phyloP scores from a whole-genome alignment of 92 coral and sea anemone species.

The Zoanthus gigantus region DNA sequence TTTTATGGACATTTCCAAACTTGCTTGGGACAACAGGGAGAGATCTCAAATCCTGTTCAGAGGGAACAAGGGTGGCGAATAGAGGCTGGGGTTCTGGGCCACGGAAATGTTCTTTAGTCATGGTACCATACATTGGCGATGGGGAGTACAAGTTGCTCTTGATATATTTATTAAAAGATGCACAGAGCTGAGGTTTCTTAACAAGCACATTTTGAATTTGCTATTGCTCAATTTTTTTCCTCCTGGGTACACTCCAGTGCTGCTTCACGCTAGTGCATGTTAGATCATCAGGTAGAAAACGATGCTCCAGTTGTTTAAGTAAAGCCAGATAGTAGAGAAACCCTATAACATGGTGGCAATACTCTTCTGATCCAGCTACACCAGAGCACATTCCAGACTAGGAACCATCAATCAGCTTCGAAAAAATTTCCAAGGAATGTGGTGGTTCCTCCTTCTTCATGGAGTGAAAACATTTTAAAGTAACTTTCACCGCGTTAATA shows the following conservation, averaged over 20 bases:
- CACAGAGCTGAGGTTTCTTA: conserved; percentile 60
- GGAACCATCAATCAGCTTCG: not conserved
- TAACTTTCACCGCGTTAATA: conserved; percentile 9
- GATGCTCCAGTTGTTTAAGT: conserved; percentile 62
- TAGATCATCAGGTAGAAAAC: conserved; percentile 62
- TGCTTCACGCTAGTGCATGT: conserved; percentile 65
- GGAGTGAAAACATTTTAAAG: conserved; percentile 44
- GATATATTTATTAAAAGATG: conserved; percentile 45
- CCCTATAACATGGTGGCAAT: conserved; percentile 62
- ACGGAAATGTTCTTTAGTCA: conserved; percentile 45
- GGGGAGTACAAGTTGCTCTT: conserved; percentile 70
- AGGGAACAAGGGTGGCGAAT: conserved; percentile 37
- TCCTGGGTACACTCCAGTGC: conserved; percentile 60
- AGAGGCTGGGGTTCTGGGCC: conserved; percentile 39
- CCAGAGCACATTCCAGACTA: conserved; percentile 58
- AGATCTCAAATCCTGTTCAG: not conserved
- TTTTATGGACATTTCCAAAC: conserved; percentile 60
- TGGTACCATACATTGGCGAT: conserved; percentile 35
- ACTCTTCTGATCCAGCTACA: conserved; percentile 72
- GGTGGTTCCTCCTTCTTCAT: conserved; percentile 60
- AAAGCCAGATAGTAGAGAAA: conserved; percentile 55
- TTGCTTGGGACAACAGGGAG: conserved; percentile 54
- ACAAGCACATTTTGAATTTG: conserved; percentile 47
- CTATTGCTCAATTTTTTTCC: conserved; percentile 47
- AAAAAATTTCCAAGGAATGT: conserved; percentile 48